Conservation (phyloP, 2,888 invertebrate species). For the Acrobasis suavella region DNA sequence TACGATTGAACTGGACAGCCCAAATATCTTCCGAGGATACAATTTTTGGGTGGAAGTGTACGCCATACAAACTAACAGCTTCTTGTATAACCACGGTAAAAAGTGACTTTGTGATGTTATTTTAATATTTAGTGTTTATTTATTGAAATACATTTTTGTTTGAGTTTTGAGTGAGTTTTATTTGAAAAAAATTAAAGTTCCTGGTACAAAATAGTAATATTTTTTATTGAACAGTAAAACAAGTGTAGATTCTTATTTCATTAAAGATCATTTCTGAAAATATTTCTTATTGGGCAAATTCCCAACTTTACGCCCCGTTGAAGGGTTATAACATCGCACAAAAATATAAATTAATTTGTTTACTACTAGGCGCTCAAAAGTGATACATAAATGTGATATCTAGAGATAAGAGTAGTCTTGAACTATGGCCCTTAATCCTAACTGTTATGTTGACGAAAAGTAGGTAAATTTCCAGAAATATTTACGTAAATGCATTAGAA, state of each 20-base stretch:
- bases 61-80: slow-evolving; percentile 30
- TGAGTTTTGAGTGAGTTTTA: neutral
- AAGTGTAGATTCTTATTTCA: neutral
- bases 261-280: neutral
- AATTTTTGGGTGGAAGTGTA: slow-evolving; percentile 67
- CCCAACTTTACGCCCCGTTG: too few species aligned
- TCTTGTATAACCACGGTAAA: slow-evolving; percentile 8
- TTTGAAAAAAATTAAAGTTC: neutral
- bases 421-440: neutral
- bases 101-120: neutral
- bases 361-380: slow-evolving; percentile 3
- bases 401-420: neutral
- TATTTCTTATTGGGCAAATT: neutral
- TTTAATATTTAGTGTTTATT: neutral
- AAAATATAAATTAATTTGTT: neutral
- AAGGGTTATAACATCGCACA: neutral
- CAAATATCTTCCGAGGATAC: slow-evolving; percentile 63
- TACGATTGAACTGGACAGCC: slow-evolving; percentile 62
- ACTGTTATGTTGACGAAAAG: neutral
- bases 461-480: neutral
- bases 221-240: neutral
- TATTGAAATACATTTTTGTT: slow-evolving; percentile 8
- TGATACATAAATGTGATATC: slow-evolving; percentile 5
- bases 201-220: neutral
- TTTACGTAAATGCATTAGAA: neutral